phyloP scores from a whole-genome alignment of 2,113 vertebrate species.

The Festucalex cinctus region DNA sequence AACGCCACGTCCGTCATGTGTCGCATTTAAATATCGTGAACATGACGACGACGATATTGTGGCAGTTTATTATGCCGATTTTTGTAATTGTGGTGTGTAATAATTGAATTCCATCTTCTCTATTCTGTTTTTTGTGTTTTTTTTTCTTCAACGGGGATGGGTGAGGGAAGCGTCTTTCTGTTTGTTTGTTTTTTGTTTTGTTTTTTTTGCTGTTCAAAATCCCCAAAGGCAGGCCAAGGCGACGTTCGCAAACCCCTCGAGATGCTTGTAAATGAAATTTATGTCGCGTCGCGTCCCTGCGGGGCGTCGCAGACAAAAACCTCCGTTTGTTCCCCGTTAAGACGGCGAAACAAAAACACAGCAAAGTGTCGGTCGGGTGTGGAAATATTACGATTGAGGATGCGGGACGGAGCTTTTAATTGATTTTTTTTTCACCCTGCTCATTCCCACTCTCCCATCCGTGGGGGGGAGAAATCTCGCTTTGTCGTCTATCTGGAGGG shows the following conservation, averaged over 20 bases:
- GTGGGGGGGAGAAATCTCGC: conserved; percentile 38
- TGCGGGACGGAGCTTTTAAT: conserved; percentile 37
- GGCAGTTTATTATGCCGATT: too few relatives aligned
- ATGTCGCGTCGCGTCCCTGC: background rate
- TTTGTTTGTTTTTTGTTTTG: too few relatives aligned
- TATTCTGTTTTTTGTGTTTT: too few relatives aligned
- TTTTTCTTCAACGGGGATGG: too few relatives aligned
- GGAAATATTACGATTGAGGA: conserved; percentile 1
- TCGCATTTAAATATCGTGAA: too few relatives aligned
- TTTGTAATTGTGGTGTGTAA: too few relatives aligned
- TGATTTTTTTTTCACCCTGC: conserved; percentile 46
- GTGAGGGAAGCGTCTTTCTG: too few relatives aligned
- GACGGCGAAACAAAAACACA: conserved; percentile 8
- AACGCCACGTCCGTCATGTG: too few relatives aligned
- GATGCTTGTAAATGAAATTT: conserved; percentile 10
- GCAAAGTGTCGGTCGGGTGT: conserved; percentile 14
- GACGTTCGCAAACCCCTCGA: conserved; percentile 13
- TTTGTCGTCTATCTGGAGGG: conserved; percentile 55
- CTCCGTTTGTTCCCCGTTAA: background rate
- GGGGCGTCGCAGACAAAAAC: conserved; percentile 13
- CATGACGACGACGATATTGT: too few relatives aligned
- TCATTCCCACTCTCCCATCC: conserved; percentile 28
- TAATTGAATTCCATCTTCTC: too few relatives aligned
- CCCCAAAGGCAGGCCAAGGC: background rate
- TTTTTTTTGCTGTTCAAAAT: background rate